phyloP scores from a whole-genome alignment of 2,113 vertebrate species.

The Oceanodroma tethys region DNA sequence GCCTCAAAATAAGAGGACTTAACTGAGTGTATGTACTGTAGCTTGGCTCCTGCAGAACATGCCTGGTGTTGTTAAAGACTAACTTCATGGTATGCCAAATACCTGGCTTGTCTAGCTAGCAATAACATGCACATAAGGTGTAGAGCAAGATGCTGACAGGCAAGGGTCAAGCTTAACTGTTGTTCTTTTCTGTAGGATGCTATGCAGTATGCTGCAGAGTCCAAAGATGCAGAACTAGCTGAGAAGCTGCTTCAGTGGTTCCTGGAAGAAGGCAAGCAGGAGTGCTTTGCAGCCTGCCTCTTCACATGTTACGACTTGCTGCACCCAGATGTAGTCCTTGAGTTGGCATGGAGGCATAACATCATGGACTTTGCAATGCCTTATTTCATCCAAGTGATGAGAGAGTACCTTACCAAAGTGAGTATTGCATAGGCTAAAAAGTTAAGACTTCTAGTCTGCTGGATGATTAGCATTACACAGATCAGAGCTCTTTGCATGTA shows the following conservation, averaged over 20 bases:
- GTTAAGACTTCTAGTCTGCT: background rate
- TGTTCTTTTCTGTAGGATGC: constrained; percentile 76
- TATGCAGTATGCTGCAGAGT: constrained; percentile 89
- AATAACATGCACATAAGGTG: background rate
- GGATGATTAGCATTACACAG: background rate
- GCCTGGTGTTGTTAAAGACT: background rate
- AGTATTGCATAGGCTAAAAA: constrained; percentile 16
- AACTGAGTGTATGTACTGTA: background rate
- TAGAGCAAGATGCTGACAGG: background rate
- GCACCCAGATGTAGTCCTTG: constrained; percentile 86
- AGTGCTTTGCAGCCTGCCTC: constrained; percentile 88
- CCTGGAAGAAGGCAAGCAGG: constrained; percentile 84
- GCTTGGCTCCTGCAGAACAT: background rate
- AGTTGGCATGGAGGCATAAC: constrained; percentile 88
- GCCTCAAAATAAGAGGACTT: background rate
- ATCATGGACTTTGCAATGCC: constrained; percentile 90
- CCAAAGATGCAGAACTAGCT: constrained; percentile 82
- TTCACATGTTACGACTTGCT: constrained; percentile 88
- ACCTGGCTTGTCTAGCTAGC: background rate
- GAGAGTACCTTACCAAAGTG: constrained; percentile 88
- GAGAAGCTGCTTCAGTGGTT: constrained; percentile 90
- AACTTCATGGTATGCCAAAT: background rate
- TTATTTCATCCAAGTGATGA: constrained; percentile 91
- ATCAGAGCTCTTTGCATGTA: background rate
- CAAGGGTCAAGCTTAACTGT: background rate